These are phyloP conservation scores for Drosophila leonis DNA, from an alignment of 2,888 invertebrate species.

Conservation along the genomic window DNA sequence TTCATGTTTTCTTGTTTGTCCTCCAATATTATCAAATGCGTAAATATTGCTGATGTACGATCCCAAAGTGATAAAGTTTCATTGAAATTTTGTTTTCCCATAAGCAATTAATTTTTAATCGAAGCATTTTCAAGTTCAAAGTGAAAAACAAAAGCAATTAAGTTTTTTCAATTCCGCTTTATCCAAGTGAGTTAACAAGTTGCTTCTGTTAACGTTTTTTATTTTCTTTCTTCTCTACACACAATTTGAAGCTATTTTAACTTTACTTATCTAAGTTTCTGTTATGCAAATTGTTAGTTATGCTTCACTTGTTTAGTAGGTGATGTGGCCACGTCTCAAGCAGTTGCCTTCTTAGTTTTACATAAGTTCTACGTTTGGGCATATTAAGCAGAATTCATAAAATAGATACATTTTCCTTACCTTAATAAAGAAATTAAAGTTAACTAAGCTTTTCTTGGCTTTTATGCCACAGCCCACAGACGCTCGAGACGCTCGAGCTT, in stretches of 20 bases:
- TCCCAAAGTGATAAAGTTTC: neutral
- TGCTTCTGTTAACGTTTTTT: neutral
- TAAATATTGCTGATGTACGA: neutral
- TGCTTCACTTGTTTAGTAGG: neutral
- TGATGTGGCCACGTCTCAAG: neutral
- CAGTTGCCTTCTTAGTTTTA: neutral
- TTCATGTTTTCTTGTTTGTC: neutral
- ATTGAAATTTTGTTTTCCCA: neutral
- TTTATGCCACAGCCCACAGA: too few species aligned
- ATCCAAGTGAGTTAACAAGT: neutral
- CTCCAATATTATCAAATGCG: neutral
- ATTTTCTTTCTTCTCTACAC: neutral
- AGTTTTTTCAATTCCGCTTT: neutral
- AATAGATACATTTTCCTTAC: neutral
- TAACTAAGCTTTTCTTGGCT: neutral
- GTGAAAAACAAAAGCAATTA: conserved; percentile 1
- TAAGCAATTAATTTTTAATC: neutral
- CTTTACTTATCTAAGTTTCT: conserved; percentile 4
- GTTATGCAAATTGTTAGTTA: neutral
- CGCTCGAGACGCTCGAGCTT: neutral
- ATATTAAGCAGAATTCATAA: neutral
- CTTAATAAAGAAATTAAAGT: conserved; percentile 2
- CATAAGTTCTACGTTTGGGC: neutral
- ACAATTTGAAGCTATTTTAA: neutral
- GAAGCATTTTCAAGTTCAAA: neutral